phyloP scores from a whole-genome alignment of 2,797 vertebrate species.

The Pteronotus mesoamericanus region DNA sequence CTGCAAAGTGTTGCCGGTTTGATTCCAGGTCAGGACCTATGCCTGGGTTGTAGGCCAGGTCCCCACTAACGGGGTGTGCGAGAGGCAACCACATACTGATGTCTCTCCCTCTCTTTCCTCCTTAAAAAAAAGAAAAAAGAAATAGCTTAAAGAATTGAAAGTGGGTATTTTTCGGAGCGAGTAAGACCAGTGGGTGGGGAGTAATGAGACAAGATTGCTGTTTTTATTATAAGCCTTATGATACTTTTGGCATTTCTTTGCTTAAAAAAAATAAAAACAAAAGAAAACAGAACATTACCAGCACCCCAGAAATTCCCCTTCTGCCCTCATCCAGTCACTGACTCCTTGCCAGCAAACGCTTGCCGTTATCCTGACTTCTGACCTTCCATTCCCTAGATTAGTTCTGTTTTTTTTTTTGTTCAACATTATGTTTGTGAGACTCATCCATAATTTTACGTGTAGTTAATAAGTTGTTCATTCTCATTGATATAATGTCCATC shows the following conservation, averaged over 20 bases:
- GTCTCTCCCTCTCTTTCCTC: too few species aligned
- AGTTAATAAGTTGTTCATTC: not conserved
- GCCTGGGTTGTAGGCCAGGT: too few species aligned
- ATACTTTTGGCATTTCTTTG: not conserved
- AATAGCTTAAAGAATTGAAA: not conserved
- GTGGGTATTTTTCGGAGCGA: not conserved
- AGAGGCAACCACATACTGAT: too few species aligned
- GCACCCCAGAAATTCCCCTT: not conserved
- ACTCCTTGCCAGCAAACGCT: not conserved
- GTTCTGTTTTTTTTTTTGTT: not conserved
- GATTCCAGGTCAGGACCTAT: too few species aligned
- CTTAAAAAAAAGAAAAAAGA: too few species aligned
- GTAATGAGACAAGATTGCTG: not conserved
- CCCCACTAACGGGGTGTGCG: too few species aligned
- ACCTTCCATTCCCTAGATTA: not conserved
- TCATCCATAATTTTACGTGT: not conserved
- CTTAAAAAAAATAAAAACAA: not conserved
- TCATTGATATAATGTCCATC: not conserved
- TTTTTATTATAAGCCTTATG: not conserved
- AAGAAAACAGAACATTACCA: not conserved
- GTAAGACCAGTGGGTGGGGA: not conserved
- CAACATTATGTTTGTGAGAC: not conserved
- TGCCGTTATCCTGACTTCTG: not conserved
- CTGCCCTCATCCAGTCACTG: not conserved
- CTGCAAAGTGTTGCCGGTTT: too few species aligned